Percentiles rank a stretch among this genome's conserved stretches.
Evolutionary conservation across 2,797 vertebrate species (phyloP).

Genomic region (Dallia pectoralis): DNA sequence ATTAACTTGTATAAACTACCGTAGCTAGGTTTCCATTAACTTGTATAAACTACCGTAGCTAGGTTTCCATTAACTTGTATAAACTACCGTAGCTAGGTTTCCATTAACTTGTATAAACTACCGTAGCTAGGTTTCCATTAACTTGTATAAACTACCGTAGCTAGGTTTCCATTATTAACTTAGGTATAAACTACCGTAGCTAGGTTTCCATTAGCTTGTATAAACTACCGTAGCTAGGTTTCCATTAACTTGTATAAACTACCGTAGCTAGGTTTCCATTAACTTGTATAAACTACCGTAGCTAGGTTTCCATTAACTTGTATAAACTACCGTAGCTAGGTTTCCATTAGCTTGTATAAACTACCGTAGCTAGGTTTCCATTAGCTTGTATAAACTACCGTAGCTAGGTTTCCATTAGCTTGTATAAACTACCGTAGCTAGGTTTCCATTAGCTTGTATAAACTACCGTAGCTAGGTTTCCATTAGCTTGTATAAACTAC

Average conservation of each 20-base stretch:
- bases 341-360: slow-evolving; percentile 22
- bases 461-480: slow-evolving; percentile 3
- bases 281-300: slow-evolving; percentile 21
- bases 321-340: slow-evolving; percentile 18
- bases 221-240: slow-evolving; percentile 16
- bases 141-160: slow-evolving; percentile 20
- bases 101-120: slow-evolving; percentile 23
- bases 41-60: slow-evolving; percentile 19
- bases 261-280: background rate
- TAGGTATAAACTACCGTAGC: slow-evolving; percentile 23
- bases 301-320: background rate
- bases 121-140: background rate
- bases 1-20: slow-evolving; percentile 23
- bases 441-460: slow-evolving; percentile 15
- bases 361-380: background rate
- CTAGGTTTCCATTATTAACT: too few relatives aligned
- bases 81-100: slow-evolving; percentile 11
- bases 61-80: slow-evolving; percentile 10
- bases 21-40: background rate
- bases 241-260: slow-evolving; percentile 23
- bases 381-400: slow-evolving; percentile 22
- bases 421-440: slow-evolving; percentile 19
- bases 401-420: background rate
- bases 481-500: slow-evolving; percentile 24
- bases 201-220: slow-evolving; percentile 3